phyloP scores from a whole-genome alignment of 2,888 invertebrate species.

The Synergus japonicus region DNA sequence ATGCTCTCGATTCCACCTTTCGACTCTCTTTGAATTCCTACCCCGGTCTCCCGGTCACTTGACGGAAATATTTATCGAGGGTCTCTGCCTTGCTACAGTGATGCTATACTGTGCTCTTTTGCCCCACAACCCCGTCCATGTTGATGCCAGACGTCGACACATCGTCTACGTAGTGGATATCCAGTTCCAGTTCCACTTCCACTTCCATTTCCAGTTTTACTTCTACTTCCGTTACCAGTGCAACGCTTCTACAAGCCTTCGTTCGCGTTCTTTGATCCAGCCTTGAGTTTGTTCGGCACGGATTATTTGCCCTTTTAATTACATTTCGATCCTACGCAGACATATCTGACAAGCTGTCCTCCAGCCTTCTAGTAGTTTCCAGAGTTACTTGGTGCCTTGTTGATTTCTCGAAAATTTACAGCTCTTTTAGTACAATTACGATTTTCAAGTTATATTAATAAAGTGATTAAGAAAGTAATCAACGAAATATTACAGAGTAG shows the following conservation, averaged over 20 bases:
- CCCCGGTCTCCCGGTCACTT: slow-evolving; percentile 71
- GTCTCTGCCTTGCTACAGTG: slow-evolving; percentile 47
- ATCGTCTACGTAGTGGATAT: slow-evolving; percentile 43
- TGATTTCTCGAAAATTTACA: slow-evolving; percentile 30
- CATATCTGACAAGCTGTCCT: slow-evolving; percentile 43
- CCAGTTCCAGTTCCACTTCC: slow-evolving; percentile 48
- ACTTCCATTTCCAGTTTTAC: slow-evolving; percentile 39
- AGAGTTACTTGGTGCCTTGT: slow-evolving; percentile 27
- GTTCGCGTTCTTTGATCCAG: slow-evolving; percentile 72
- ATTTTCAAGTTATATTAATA: not conserved
- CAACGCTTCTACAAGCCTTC: slow-evolving; percentile 53
- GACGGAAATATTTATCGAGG: slow-evolving; percentile 77
- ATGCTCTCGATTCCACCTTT: slow-evolving; percentile 73
- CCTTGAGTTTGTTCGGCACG: slow-evolving; percentile 69
- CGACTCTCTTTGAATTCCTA: slow-evolving; percentile 73
- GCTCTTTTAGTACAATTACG: not conserved
- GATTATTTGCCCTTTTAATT: slow-evolving; percentile 76
- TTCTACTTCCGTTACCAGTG: slow-evolving; percentile 50
- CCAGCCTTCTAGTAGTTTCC: slow-evolving; percentile 32
- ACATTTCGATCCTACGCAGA: slow-evolving; percentile 69
- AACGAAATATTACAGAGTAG: not conserved
- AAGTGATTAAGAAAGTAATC: not conserved
- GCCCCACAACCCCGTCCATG: slow-evolving; percentile 58
- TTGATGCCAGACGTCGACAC: slow-evolving; percentile 62
- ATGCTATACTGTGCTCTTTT: slow-evolving; percentile 37